These are phyloP conservation scores for Meloidogyne chitwoodi DNA, from an alignment of 1,140 invertebrate species.

Conservation along the genomic window DNA sequence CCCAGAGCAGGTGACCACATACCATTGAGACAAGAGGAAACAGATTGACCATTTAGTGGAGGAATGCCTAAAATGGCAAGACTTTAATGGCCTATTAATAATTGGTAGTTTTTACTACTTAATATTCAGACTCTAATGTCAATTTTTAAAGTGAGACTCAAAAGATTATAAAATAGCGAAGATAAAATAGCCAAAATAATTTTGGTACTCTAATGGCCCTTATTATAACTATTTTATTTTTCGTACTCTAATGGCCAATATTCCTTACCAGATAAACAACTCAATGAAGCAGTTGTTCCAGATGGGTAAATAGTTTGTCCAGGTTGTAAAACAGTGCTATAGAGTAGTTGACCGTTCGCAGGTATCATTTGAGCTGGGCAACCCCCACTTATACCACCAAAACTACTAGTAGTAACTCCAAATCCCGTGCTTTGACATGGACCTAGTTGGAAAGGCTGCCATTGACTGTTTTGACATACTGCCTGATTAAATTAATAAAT, in stretches of 20 bases:
- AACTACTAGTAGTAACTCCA: not conserved
- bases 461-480: not conserved
- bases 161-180: too few relatives aligned
- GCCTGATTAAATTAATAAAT: not conserved
- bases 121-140: too few relatives aligned
- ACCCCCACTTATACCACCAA: not conserved
- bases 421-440: not conserved
- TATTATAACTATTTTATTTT: too few relatives aligned
- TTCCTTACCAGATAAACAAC: not conserved
- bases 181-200: too few relatives aligned
- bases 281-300: constrained; percentile 4
- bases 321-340: not conserved
- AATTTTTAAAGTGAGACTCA: too few relatives aligned
- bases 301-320: not conserved
- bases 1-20: constrained; percentile 8
- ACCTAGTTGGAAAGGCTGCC: not conserved
- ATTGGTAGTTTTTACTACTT: too few relatives aligned
- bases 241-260: not conserved
- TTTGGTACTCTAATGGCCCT: not conserved
- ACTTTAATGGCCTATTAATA: too few relatives aligned
- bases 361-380: not conserved
- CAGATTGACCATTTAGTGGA: not conserved
- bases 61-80: not conserved
- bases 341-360: constrained; percentile 1
- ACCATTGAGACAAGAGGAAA: not conserved